Evolutionary conservation across 35 echinoderm and acorn worm species (phyloP).

Genomic region (Holothuria glaberrima): DNA sequence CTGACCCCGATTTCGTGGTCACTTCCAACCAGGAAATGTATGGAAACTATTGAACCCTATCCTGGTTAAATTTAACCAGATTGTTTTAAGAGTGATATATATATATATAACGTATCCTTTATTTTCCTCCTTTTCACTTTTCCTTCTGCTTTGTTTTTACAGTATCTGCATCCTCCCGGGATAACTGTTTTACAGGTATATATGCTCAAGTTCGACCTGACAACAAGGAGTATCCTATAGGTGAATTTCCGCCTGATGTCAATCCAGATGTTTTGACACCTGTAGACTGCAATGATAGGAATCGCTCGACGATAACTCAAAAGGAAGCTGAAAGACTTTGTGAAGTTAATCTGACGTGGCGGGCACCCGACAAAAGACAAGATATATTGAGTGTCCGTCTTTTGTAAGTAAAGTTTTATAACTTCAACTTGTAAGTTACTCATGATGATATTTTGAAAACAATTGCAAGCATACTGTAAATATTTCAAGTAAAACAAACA

Average conservation of each 20-base stretch:
- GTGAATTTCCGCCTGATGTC: background rate
- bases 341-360: background rate
- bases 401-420: conserved; percentile 14
- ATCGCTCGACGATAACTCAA: background rate
- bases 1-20: too few relatives aligned
- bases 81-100: too few relatives aligned
- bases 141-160: background rate
- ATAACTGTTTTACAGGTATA: conserved; percentile 14
- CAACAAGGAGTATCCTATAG: background rate
- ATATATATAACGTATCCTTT: too few relatives aligned
- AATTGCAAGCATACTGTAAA: too few relatives aligned
- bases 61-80: too few relatives aligned
- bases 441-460: too few relatives aligned
- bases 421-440: background rate
- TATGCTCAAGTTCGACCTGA: conserved; percentile 4
- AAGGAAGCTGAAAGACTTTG: background rate
- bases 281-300: too few relatives aligned
- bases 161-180: background rate
- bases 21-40: too few relatives aligned
- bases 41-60: too few relatives aligned
- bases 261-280: background rate
- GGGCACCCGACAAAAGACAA: background rate
- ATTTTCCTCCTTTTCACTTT: background rate
- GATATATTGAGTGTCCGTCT: background rate
- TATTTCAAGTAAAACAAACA: too few relatives aligned